A percentile compares a stretch with the other conserved stretches of the same genome.
phyloP scores from a whole-genome alignment of 2,113 vertebrate genomes.

The Australoheros scitulus region DNA sequence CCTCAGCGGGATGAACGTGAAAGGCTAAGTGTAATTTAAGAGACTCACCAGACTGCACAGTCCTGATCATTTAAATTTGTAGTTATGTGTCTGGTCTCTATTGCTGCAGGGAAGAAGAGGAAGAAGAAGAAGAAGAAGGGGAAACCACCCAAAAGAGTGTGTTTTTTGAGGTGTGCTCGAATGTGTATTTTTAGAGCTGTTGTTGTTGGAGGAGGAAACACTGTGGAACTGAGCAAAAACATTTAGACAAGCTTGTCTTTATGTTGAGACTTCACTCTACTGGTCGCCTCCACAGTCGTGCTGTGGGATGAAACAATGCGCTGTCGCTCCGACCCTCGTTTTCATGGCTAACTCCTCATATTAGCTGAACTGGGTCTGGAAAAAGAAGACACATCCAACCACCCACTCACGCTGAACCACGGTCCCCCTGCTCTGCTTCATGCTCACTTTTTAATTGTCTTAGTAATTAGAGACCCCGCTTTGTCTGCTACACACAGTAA shows the following conservation, averaged over 20 bases:
- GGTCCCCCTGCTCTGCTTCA: neutral
- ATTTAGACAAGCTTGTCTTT: conserved; percentile 12
- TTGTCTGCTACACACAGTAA: neutral
- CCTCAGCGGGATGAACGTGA: neutral
- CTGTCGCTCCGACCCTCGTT: neutral
- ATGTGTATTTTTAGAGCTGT: conserved; percentile 11
- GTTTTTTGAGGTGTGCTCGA: neutral
- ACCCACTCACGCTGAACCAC: neutral
- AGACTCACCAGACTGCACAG: neutral
- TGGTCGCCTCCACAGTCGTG: neutral
- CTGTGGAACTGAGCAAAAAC: neutral
- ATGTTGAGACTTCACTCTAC: neutral
- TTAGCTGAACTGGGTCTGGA: neutral
- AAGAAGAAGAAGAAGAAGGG: neutral
- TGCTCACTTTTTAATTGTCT: neutral
- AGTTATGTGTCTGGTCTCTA: neutral
- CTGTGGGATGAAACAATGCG: conserved; percentile 3
- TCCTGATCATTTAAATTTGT: neutral
- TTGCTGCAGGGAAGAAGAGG: neutral
- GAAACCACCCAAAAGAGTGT: neutral
- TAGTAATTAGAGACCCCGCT: conserved; percentile 4
- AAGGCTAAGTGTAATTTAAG: neutral
- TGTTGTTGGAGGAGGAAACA: conserved; percentile 1
- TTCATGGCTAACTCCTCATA: conserved; percentile 4
- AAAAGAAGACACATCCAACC: neutral